Percentiles rank a stretch among this genome's conserved stretches.
Evolutionary conservation across 1,140 invertebrate species (phyloP).

Genomic region (Drosophila leontia): DNA sequence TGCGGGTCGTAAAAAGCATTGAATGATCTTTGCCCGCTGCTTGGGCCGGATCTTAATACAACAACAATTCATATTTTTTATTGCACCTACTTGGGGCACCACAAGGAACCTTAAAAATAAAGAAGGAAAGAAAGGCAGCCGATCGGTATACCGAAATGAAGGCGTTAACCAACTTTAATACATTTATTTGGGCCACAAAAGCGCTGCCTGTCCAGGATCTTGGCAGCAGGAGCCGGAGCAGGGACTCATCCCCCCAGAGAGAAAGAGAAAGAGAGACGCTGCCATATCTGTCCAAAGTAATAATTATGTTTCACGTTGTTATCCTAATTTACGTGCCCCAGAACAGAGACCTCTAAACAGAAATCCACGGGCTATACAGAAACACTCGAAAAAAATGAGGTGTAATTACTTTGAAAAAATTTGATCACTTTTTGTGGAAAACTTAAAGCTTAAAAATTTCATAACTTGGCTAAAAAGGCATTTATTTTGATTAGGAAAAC

Average conservation of each 20-base stretch:
- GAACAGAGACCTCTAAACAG: constrained; percentile 44
- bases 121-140: not conserved
- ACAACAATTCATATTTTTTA: constrained; percentile 83
- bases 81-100: constrained; percentile 72
- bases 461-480: not conserved
- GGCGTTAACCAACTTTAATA: constrained; percentile 83
- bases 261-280: constrained; percentile 31
- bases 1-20: constrained; percentile 63
- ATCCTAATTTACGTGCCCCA: constrained; percentile 82
- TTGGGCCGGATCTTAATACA: constrained; percentile 63
- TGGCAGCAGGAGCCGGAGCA: constrained; percentile 6
- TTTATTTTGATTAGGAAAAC: too few species aligned
- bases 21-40: constrained; percentile 67
- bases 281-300: constrained; percentile 82
- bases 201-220: constrained; percentile 6
- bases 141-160: constrained; percentile 56
- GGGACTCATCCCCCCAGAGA: constrained; percentile 2
- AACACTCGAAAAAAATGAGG: constrained; percentile 4
- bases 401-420: not conserved
- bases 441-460: not conserved
- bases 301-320: constrained; percentile 84
- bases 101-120: not conserved
- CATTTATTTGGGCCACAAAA: constrained; percentile 83
- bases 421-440: not conserved
- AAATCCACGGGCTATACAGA: not conserved